phyloP scores from a whole-genome alignment of 2,797 vertebrate genomes.

The Siniperca undulata region DNA sequence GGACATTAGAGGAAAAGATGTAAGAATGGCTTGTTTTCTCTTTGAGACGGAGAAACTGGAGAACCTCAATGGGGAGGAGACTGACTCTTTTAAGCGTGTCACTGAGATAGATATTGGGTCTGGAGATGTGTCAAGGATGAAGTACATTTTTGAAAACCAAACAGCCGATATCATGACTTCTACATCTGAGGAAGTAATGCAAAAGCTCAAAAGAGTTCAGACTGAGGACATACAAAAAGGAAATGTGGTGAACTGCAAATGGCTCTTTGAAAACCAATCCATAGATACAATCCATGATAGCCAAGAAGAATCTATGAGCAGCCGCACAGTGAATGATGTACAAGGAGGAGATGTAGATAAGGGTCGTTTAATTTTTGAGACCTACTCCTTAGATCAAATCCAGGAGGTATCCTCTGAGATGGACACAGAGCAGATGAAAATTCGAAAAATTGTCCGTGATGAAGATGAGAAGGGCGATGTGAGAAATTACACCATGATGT shows the following conservation, averaged over 20 bases:
- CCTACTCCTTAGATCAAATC: constrained; percentile 91
- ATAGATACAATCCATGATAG: constrained; percentile 88
- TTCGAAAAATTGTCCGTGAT: constrained; percentile 81
- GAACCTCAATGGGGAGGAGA: constrained; percentile 86
- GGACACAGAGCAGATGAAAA: constrained; percentile 71
- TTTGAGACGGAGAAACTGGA: constrained; percentile 94
- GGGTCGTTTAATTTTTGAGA: constrained; percentile 93
- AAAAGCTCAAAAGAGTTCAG: constrained; percentile 88
- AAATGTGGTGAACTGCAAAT: constrained; percentile 90
- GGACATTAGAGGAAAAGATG: constrained; percentile 92
- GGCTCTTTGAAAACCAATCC: constrained; percentile 94
- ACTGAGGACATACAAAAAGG: constrained; percentile 92
- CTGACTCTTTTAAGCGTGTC: constrained; percentile 83
- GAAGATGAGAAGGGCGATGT: constrained; percentile 91
- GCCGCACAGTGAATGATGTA: constrained; percentile 88
- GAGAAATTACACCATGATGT: constrained; percentile 92
- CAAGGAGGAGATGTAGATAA: constrained; percentile 92
- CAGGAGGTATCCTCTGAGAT: constrained; percentile 84
- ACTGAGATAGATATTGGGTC: constrained; percentile 90
- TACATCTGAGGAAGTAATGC: constrained; percentile 88
- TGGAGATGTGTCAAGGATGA: constrained; percentile 92
- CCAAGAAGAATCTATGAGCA: constrained; percentile 74
- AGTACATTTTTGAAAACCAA: constrained; percentile 93
- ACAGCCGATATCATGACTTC: constrained; percentile 90
- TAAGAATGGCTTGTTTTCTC: constrained; percentile 88